Base-by-base conservation (phyloP, 2,113 vertebrate species). In the Epinephelus fuscoguttatus region DNA sequence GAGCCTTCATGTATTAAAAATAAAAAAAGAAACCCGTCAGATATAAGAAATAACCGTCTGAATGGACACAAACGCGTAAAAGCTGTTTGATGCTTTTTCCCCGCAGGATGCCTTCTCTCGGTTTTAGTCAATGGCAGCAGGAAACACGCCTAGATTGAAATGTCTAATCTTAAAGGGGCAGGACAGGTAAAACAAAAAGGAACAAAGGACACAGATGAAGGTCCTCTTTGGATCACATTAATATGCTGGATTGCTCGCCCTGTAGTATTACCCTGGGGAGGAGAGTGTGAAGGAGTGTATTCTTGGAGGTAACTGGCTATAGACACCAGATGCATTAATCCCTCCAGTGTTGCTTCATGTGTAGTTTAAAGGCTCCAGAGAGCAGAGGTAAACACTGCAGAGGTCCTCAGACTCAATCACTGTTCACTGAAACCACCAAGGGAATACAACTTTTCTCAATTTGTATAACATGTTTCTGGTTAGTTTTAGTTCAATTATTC, bases 101-200 rank as follows among this genome's bases (percentile, higher is more conserved):
- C 56, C 76, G 94, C 92, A 93, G 88, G 92, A 93, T 87, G 81
- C 76, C 82, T 87, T 88, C 57, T 81, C 84, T 88, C 64, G 81
- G 84, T 88, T 94, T 91, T 74, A 89, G 88, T 95, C 94, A 93
- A 94, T 94, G 94, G 94, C 83, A 94, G 94, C 93, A 95, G 92
- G 94, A 96, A 96, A 96, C 95, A 96, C 96, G 95, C 95, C 95
- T 94, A 92, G 93, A 94, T 91, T 92, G 83, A 93, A 93, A 81
- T 85, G 87, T 89, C 90, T 89, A 64, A 83, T 93, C 94, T 95
- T 96, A 96, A 96, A 96, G 96, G 92, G 91, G 23, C 94, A 95
- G 95, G 50, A 82, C 90, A 89, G 89, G 89, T 91, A 61, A 17
- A 86, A 59, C 19, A 63, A 23, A 19, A 45, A 30, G 71, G 85